Percentiles rank a stretch among this genome's conserved stretches.
Evolutionary conservation across 1,140 invertebrate genomes (phyloP).

Genomic region (Lepidurus packardi): DNA sequence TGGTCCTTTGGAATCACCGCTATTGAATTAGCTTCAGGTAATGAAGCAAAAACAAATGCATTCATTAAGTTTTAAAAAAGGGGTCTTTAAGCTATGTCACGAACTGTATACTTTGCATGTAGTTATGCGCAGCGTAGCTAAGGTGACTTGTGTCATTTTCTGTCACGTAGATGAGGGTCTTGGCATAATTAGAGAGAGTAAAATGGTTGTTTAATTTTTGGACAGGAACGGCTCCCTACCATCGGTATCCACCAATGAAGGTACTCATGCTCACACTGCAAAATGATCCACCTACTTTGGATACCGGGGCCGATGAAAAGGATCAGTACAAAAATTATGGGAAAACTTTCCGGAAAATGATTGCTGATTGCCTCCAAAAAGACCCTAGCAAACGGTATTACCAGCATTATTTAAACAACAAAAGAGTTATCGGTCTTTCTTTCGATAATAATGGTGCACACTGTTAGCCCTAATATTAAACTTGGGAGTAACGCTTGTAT

Average conservation of each 20-base stretch:
- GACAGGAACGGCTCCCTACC: conserved; percentile 85
- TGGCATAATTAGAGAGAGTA: too few relatives aligned
- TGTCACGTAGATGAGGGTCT: too few relatives aligned
- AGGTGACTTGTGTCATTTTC: not conserved
- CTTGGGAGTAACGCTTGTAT: not conserved
- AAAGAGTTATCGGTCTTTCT: conserved; percentile 9
- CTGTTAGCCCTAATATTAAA: too few relatives aligned
- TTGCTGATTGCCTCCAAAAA: conserved; percentile 89
- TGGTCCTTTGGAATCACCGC: conserved; percentile 99
- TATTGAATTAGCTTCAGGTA: conserved; percentile 92
- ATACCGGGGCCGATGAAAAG: conserved; percentile 90
- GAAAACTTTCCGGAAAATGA: conserved; percentile 94
- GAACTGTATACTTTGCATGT: not conserved
- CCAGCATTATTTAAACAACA: not conserved
- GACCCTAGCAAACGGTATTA: conserved; percentile 78
- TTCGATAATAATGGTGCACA: not conserved
- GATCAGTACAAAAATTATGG: conserved; percentile 98
- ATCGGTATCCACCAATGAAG: conserved; percentile 99
- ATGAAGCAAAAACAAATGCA: not conserved
- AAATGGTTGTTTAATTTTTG: too few relatives aligned
- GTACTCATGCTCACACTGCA: conserved; percentile 94
- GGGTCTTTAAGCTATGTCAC: not conserved
- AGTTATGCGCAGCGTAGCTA: not conserved
- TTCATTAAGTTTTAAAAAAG: not conserved
- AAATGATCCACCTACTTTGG: conserved; percentile 95